These are phyloP conservation scores for Pediacus dermestoides DNA, from an alignment of 2,888 invertebrate genomes.

Conservation along the genomic window DNA sequence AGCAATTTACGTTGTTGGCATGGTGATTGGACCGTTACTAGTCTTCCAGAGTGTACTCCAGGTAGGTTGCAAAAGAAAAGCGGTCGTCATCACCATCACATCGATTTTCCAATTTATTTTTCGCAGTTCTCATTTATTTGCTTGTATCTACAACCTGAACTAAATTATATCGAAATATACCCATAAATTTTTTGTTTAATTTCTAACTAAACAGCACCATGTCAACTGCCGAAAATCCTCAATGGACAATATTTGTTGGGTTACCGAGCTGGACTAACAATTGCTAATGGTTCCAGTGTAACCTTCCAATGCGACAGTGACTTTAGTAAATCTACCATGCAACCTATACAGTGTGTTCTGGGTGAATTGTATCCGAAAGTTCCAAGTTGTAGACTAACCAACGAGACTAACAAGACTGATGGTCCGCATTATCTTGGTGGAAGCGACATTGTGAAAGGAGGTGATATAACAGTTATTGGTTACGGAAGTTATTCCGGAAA, in stretches of 20 bases:
- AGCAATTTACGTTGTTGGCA: slow-evolving; percentile 73
- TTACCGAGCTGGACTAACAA: slow-evolving; percentile 74
- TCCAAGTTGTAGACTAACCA: slow-evolving; percentile 53
- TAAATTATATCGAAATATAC: slow-evolving; percentile 6
- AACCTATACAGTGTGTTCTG: slow-evolving; percentile 61
- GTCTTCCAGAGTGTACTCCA: slow-evolving; percentile 73
- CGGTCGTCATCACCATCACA: slow-evolving; percentile 8
- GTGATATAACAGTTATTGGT: slow-evolving; percentile 60
- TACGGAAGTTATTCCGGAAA: slow-evolving; percentile 41
- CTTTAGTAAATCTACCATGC: slow-evolving; percentile 52
- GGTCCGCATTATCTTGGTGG: slow-evolving; percentile 49
- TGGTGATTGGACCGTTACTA: slow-evolving; percentile 77
- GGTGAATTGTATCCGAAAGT: slow-evolving; percentile 61
- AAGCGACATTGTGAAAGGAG: slow-evolving; percentile 51
- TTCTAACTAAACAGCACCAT: slow-evolving; percentile 68
- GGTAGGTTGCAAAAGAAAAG: slow-evolving; percentile 48
- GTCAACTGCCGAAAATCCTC: slow-evolving; percentile 63
- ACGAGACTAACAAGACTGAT: slow-evolving; percentile 29
- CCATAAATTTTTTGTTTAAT: no score
- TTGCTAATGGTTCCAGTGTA: slow-evolving; percentile 77
- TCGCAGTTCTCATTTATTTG: slow-evolving; percentile 28
- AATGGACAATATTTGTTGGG: slow-evolving; percentile 73
- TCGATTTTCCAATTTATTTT: slow-evolving; percentile 29
- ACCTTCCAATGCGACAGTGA: slow-evolving; percentile 66
- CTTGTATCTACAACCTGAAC: slow-evolving; percentile 6